phyloP scores from a whole-genome alignment of 1,140 invertebrate species.

The Cherax quadricarinatus region DNA sequence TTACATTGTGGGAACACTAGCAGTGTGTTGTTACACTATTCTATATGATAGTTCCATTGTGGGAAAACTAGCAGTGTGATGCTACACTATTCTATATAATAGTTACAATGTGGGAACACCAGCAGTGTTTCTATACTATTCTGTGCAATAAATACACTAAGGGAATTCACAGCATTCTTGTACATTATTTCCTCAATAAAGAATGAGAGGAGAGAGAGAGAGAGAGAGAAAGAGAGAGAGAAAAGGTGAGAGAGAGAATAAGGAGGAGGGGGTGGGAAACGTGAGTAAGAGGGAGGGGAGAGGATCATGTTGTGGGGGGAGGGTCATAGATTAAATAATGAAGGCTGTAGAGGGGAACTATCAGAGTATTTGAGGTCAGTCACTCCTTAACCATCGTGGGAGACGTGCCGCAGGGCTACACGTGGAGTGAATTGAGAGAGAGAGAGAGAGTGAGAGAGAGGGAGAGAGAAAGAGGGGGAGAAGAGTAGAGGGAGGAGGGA shows the following conservation, averaged over 20 bases:
- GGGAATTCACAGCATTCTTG: not conserved
- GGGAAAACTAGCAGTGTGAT: not conserved
- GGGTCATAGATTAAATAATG: not conserved
- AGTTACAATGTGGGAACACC: too few species aligned
- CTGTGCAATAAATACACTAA: not conserved
- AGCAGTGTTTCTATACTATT: not conserved
- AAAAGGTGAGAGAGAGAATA: not conserved
- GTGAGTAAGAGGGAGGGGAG: not conserved
- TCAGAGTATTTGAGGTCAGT: not conserved
- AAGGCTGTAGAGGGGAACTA: not conserved
- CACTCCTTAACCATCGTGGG: not conserved
- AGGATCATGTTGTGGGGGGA: not conserved
- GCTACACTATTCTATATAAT: too few species aligned
- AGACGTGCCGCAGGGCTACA: not conserved
- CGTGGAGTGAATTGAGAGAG: too few species aligned
- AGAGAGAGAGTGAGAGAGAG: not conserved
- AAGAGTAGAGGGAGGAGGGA: not conserved
- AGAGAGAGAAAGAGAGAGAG: not conserved
- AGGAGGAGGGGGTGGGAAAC: too few species aligned
- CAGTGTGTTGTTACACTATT: too few species aligned
- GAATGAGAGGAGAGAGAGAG: not conserved
- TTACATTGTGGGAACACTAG: too few species aligned
- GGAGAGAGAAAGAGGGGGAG: not conserved
- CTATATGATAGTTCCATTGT: too few species aligned
- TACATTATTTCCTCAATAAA: not conserved